Evolutionary conservation across 1,140 invertebrate genomes (phyloP), one percentile per base, ranked within the genome.

Genomic region (Drosophila punjabiensis): DNA sequence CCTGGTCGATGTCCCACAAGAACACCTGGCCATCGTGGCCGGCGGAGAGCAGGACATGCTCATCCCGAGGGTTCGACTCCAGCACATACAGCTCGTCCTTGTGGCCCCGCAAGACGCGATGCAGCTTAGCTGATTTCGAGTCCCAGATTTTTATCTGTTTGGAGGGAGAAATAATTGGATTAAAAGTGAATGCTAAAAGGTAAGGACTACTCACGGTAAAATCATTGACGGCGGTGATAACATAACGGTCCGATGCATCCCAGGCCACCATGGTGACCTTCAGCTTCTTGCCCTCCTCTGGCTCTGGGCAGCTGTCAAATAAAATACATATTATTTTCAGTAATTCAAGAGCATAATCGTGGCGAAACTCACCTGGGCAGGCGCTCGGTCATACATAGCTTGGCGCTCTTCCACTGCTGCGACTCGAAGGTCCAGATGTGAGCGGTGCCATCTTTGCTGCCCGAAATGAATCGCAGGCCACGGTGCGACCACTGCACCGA

Each of bases 201-300:
- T 13, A 30, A 24, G 11, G 4, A 43, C 11, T 39, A 74, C 86
- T 76, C 45, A 93, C 92, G 1, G 92, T 92, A 32, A 89, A 93
- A 79, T 93, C 97, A 92, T 95, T 97, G 1, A 98, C 97, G 2
- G 98, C 98, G 0, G 98, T 99, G 7, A 99, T 95, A 18, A 99
- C 97, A 93, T 95, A 96, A 18, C 95, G 94, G 93, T 99, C 98
- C 62, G 98, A 97, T 48, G 95, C 94, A 93, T 97, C 97, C 99
- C 99, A 99, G 37, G 96, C 96, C 5, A 99, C 98, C 98, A 99
- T 99, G 2, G 98, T 98, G 1, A 99, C 98, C 93, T 97, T 96
- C 16, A 96, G 92, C 82, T 97, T 97, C 81, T 95, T 95, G 73
- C 95, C 95, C 68, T 96, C 96, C 53, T 95, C 95, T n/a, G 93